Base-by-base conservation (phyloP, 1,140 invertebrate species). In the Nautilus pompilius region DNA sequence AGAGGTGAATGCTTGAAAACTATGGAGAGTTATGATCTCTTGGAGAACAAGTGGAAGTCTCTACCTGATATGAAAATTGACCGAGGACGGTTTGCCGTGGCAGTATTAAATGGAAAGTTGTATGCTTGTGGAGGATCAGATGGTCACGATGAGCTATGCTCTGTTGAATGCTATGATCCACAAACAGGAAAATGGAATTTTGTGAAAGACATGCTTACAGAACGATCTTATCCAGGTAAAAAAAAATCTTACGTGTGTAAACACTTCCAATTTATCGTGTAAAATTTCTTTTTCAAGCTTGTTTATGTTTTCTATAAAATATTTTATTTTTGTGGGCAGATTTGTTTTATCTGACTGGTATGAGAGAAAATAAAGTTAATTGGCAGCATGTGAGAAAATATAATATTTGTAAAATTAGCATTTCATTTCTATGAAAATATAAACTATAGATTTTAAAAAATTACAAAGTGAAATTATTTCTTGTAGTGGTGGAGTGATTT, bases 41-140 rank as follows among this genome's bases (percentile, higher is more conserved):
- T 83, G 36, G 83, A 79, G 5, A 93, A 93, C 76, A 83, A 76
- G 30, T 93, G 92, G 91, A 80, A 83, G 29, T 72, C 80, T 3
- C 75, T 91, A 66, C 84, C 88, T 0, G 80, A 86, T 22, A 92
- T 94, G 91, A 84, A 82, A 32, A 84, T 87, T 72, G 86, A 87
- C 33, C 80, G 92, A 57, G 92, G 90, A 10, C 84, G 92, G 4
- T 91, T 93, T 78, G 88, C 90, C 71, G 87, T 90, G 0, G 70
- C 70, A n/a, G 62, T 58, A 3, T 77, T 91, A 0, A 80, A 87
- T 53, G 86, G 86, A 57, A 85, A 86, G 61, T 85, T 92, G 2
- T 93, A 90, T 80, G 91, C 90, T 15, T 90, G 90, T 17, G 92
- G 92, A 6, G 89, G 89, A 60, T 85, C 81, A 17, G 90, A 93